These are phyloP conservation scores for Leptopilina boulardi DNA, from an alignment of 1,140 invertebrate species.

Conservation along the genomic window DNA sequence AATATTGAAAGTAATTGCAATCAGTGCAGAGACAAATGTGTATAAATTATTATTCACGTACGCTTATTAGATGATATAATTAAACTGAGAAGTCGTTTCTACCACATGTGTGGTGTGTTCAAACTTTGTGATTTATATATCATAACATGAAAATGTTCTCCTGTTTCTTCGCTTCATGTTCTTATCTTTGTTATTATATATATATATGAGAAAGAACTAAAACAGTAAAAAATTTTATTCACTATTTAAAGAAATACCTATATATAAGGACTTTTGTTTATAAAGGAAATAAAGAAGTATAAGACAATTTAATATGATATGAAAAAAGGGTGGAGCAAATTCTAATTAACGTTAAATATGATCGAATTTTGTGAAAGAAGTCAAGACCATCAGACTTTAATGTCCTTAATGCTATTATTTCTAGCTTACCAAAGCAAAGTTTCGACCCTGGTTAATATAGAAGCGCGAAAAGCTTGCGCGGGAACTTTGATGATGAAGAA, in stretches of 20 bases:
- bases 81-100: conserved; percentile 14
- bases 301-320: background rate
- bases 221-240: background rate
- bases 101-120: conserved; percentile 27
- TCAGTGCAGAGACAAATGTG: background rate
- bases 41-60: conserved; percentile 23
- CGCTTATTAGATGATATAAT: conserved; percentile 15
- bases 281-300: background rate
- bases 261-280: background rate
- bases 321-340: background rate
- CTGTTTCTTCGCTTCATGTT: background rate
- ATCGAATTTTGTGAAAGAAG: background rate
- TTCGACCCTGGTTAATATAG: background rate
- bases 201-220: background rate
- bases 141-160: background rate
- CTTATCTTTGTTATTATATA: background rate
- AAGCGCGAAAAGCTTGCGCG: background rate
- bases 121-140: conserved; percentile 30
- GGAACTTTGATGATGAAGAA: background rate
- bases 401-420: background rate
- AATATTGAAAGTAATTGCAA: conserved; percentile 20
- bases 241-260: background rate
- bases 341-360: background rate
- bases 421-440: background rate
- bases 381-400: background rate